phyloP scores from a whole-genome alignment of 2,113 vertebrate species.

The Anoplopoma fimbria region DNA sequence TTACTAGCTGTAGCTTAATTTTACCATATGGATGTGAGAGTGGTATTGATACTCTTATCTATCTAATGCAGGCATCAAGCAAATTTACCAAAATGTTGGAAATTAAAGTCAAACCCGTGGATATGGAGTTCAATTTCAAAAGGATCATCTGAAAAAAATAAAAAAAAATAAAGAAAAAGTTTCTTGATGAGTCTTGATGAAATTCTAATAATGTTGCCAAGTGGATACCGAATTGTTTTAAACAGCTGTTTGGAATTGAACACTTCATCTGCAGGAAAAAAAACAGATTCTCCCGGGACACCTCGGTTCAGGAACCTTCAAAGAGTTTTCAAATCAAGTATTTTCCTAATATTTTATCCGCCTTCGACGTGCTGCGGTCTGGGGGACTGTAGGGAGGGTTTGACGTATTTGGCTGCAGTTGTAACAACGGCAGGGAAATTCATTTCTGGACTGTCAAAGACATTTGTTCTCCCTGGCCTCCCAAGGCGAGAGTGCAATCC shows the following conservation, averaged over 20 bases:
- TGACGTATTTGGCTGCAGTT: slow-evolving; percentile 69
- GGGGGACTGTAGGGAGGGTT: slow-evolving; percentile 63
- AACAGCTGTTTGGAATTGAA: slow-evolving; percentile 13
- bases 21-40: background rate
- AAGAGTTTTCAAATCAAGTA: slow-evolving; percentile 48
- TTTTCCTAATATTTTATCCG: slow-evolving; percentile 62
- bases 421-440: slow-evolving; percentile 74
- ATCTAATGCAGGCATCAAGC: background rate
- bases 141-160: background rate
- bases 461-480: slow-evolving; percentile 73
- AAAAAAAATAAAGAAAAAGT: background rate
- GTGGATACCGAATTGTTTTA: slow-evolving; percentile 11
- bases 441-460: slow-evolving; percentile 74
- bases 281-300: slow-evolving; percentile 15
- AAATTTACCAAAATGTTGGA: background rate
- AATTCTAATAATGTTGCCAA: slow-evolving; percentile 18
- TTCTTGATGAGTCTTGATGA: background rate
- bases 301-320: slow-evolving; percentile 41
- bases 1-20: background rate
- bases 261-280: slow-evolving; percentile 22
- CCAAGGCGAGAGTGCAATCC: slow-evolving; percentile 58
- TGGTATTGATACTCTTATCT: background rate
- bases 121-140: slow-evolving; percentile 2
- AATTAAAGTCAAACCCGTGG: background rate
- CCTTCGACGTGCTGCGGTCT: slow-evolving; percentile 63